phyloP scores from a whole-genome alignment of 2,797 vertebrate genomes.

The Fringilla coelebs region DNA sequence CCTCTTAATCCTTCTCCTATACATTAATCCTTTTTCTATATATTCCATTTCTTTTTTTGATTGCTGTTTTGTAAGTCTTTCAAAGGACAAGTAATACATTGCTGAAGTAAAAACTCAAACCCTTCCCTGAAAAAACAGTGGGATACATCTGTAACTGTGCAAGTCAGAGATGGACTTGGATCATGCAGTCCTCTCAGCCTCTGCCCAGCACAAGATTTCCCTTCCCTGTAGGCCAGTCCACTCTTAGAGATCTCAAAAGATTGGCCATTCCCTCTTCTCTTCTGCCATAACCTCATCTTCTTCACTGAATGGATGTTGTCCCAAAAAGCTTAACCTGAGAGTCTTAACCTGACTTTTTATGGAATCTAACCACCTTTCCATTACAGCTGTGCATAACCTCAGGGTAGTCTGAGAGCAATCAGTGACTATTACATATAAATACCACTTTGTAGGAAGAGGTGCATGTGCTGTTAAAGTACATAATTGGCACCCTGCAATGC shows the following conservation, averaged over 20 bases:
- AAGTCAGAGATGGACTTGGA: not conserved
- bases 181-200: not conserved
- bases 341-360: not conserved
- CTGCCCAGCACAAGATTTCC: not conserved
- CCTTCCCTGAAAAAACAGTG: not conserved
- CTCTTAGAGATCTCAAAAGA: not conserved
- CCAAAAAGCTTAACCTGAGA: not conserved
- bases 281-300: not conserved
- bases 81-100: not conserved
- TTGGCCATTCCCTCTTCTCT: not conserved
- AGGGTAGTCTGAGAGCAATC: not conserved
- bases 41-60: not conserved
- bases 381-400: not conserved
- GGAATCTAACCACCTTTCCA: not conserved
- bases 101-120: not conserved
- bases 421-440: not conserved
- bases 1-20: not conserved
- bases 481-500: not conserved
- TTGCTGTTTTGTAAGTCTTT: not conserved
- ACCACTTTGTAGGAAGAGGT: not conserved
- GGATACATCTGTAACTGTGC: not conserved
- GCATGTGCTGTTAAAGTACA: not conserved
- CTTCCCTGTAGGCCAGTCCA: not conserved
- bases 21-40: not conserved
- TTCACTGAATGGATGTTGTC: not conserved